phyloP scores from a whole-genome alignment of 2,888 invertebrate genomes.

The Tridacna gigas region DNA sequence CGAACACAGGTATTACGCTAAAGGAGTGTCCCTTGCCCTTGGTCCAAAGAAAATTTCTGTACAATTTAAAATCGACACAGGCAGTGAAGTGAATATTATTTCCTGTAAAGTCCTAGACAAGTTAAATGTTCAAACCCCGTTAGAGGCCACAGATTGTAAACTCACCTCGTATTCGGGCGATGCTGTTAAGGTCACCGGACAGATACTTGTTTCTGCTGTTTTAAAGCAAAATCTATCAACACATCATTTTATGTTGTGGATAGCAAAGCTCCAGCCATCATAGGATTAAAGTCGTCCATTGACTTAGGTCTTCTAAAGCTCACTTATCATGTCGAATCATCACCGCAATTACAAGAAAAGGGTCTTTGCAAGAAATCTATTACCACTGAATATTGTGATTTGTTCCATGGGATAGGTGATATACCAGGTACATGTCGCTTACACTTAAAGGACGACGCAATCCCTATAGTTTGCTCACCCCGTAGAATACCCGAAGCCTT shows the following conservation, averaged over 20 bases:
- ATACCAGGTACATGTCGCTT: too few species aligned
- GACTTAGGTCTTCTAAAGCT: not conserved
- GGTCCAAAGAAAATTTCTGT: not conserved
- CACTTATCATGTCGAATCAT: not conserved
- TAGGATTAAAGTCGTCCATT: not conserved
- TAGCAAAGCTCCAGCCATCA: not conserved
- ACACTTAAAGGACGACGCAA: not conserved
- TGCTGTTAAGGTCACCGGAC: too few species aligned
- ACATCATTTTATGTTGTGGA: too few species aligned
- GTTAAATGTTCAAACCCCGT: not conserved
- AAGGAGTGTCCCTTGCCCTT: too few species aligned
- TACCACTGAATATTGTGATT: too few species aligned
- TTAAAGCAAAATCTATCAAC: too few species aligned
- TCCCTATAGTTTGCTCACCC: not conserved
- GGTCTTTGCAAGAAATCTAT: not conserved
- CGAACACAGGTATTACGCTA: too few species aligned
- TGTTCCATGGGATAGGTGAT: too few species aligned
- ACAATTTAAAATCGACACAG: not conserved
- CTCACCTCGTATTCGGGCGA: not conserved
- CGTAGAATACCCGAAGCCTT: too few species aligned
- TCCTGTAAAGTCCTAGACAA: not conserved
- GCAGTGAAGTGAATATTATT: too few species aligned
- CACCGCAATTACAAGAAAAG: not conserved
- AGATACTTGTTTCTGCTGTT: too few species aligned
- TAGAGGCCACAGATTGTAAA: not conserved